Conservation (phyloP, 2,797 vertebrate genomes). For the Typhlichthys eigenmanni region DNA sequence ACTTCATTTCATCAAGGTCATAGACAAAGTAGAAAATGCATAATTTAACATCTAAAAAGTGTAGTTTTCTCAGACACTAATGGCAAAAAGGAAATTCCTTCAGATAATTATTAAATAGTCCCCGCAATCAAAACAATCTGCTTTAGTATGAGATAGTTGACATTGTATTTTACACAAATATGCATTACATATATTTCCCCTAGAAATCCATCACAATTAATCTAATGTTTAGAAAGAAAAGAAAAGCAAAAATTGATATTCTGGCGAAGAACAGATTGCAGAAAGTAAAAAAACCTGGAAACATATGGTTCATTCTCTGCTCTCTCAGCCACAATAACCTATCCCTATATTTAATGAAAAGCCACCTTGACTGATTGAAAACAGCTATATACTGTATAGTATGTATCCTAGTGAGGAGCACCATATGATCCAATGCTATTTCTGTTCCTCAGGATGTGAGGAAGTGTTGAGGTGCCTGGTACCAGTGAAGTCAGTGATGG, state of each 20-base stretch:
- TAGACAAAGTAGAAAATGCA: constrained; percentile 15
- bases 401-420: constrained; percentile 27
- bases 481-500: constrained; percentile 33
- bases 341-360: constrained; percentile 12
- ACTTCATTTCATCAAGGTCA: constrained; percentile 10
- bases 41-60: constrained; percentile 6
- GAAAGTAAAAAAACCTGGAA: neutral
- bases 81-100: neutral
- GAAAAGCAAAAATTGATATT: neutral
- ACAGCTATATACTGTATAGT: constrained; percentile 20
- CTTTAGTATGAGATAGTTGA: too few relatives aligned
- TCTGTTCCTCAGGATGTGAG: constrained; percentile 11
- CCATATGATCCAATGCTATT: constrained; percentile 30
- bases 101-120: neutral
- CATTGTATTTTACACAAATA: too few relatives aligned
- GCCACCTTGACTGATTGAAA: neutral
- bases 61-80: neutral
- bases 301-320: neutral
- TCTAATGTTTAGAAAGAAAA: too few relatives aligned
- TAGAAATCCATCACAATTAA: too few relatives aligned
- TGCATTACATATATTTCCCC: too few relatives aligned
- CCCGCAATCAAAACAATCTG: too few relatives aligned
- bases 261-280: too few relatives aligned
- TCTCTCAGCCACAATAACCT: too few relatives aligned
- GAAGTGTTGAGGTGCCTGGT: constrained; percentile 38